Percentiles rank a stretch among this genome's conserved stretches.
Conservation (phyloP, 1,140 invertebrate genomes). For the Apolygus lucorum region DNA sequence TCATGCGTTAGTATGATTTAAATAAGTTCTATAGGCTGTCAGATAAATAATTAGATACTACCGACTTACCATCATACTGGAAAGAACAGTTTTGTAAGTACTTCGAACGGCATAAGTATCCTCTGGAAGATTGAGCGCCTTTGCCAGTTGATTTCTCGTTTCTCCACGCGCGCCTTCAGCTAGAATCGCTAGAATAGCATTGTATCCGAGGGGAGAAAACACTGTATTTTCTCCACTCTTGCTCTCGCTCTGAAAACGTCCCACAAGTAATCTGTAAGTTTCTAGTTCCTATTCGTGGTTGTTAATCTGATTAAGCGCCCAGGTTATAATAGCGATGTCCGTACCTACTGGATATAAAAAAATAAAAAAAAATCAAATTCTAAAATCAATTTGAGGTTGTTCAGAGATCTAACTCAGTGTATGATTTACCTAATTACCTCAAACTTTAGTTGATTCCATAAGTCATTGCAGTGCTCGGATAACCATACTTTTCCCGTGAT, state of each 20-base stretch:
- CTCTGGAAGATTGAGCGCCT: constrained; percentile 46
- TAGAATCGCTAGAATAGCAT: constrained; percentile 48
- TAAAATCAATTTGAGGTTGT: not conserved
- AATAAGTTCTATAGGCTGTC: not conserved
- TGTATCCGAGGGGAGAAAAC: constrained; percentile 53
- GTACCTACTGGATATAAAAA: not conserved
- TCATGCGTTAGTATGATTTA: not conserved
- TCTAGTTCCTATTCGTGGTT: no score
- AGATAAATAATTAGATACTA: not conserved
- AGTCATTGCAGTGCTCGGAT: no score
- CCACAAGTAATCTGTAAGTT: no score
- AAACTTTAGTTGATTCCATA: no score
- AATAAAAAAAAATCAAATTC: not conserved
- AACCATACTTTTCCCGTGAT: no score
- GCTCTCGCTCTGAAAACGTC: not conserved
- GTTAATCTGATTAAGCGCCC: not conserved
- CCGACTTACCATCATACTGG: constrained; percentile 30
- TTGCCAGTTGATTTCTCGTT: constrained; percentile 46
- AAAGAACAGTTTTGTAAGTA: constrained; percentile 30
- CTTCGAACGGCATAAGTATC: constrained; percentile 42
- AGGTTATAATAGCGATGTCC: not conserved
- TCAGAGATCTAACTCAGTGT: no score
- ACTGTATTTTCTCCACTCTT: constrained; percentile 33
- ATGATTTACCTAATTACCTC: no score
- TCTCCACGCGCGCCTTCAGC: constrained; percentile 51